Conservation (phyloP, 2,113 vertebrate genomes). For the Colossoma macropomum region DNA sequence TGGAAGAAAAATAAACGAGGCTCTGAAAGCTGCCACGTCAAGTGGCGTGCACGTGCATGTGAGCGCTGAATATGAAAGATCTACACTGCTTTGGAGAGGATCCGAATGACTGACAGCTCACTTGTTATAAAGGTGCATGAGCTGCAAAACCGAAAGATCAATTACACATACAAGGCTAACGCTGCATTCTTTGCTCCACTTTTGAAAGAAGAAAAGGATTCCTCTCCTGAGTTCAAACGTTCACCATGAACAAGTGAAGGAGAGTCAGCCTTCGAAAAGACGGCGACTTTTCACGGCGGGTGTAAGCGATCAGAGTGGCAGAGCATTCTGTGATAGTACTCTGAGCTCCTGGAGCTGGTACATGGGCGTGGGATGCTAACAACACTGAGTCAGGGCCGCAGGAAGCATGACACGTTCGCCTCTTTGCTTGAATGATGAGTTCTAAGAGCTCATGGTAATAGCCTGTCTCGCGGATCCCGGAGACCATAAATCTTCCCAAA, state of each 20-base stretch:
- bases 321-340: slow-evolving; percentile 10
- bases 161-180: background rate
- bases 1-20: slow-evolving; percentile 1
- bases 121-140: background rate
- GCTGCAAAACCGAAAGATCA: background rate
- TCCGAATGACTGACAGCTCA: background rate
- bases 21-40: background rate
- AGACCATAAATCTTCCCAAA: slow-evolving; percentile 75
- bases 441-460: slow-evolving; percentile 79
- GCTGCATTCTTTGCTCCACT: background rate
- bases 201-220: background rate
- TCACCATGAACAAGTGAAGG: background rate
- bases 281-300: background rate
- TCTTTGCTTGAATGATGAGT: slow-evolving; percentile 79
- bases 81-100: slow-evolving; percentile 14
- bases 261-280: slow-evolving; percentile 20
- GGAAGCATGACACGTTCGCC: slow-evolving; percentile 57
- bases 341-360: background rate
- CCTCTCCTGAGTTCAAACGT: background rate
- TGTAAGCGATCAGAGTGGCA: background rate
- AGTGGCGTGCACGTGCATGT: background rate
- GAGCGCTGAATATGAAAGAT: background rate
- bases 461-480: slow-evolving; percentile 75
- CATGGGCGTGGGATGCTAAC: slow-evolving; percentile 38
- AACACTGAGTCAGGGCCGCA: slow-evolving; percentile 36